Evolutionary conservation across 1,140 invertebrate species (phyloP).

Genomic region (Euglossa dilemma): DNA sequence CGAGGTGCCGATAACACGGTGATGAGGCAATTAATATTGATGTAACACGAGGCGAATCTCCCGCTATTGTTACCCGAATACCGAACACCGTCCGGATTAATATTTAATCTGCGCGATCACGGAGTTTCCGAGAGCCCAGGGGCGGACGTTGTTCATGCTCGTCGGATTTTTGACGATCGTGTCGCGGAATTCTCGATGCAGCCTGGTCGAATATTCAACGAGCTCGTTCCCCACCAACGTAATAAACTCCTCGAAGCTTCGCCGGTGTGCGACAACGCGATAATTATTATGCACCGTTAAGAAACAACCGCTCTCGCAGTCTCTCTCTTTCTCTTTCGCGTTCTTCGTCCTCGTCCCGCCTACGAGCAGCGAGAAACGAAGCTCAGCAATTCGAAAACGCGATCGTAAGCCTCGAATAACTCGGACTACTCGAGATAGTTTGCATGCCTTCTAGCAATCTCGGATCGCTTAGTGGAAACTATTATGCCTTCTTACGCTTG

Average conservation of each 20-base stretch:
- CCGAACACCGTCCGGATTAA: conserved; percentile 56
- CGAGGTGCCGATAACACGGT: conserved; percentile 60
- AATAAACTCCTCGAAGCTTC: conserved; percentile 50
- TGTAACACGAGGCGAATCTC: conserved; percentile 27
- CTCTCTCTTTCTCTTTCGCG: not conserved
- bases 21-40: conserved; percentile 67
- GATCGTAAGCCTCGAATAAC: conserved; percentile 57
- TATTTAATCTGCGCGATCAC: conserved; percentile 40
- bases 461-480: conserved; percentile 44
- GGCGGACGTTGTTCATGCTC: conserved; percentile 22
- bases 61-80: conserved; percentile 53
- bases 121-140: not conserved
- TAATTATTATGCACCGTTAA: conserved; percentile 63
- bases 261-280: conserved; percentile 30
- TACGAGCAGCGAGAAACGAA: conserved; percentile 1
- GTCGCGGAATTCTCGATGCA: conserved; percentile 8
- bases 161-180: conserved; percentile 56
- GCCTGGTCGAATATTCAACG: conserved; percentile 39
- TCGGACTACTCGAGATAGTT: conserved; percentile 46
- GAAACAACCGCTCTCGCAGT: conserved; percentile 46
- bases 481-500: conserved; percentile 42
- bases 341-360: no score
- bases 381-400: conserved; percentile 57
- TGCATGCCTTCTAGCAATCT: conserved; percentile 47
- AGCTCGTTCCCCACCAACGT: conserved; percentile 18